Evolutionary conservation across 1,140 invertebrate genomes (phyloP), one percentile per base, ranked within the genome.

Genomic region (Aphelinus atriplicis): DNA sequence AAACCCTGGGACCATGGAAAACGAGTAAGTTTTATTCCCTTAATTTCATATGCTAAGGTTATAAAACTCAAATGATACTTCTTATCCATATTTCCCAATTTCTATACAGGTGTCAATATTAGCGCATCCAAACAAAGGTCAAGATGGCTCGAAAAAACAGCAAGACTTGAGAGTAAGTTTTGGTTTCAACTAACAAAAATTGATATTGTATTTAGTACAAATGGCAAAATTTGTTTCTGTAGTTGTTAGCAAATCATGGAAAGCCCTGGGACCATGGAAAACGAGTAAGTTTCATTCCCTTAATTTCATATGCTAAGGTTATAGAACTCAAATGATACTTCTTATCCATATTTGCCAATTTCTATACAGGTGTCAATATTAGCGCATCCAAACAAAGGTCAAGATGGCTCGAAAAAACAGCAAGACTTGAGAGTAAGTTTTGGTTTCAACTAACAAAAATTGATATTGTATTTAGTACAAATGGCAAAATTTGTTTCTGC

Each of bases 111-210:
- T 99, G 81, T 99, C 98, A 9, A 97, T 99, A 86, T 90, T 99
- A 78, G 96, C 99, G 1, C 98, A 99, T 94, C 98, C 98, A 61
- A 97, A 99, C 83, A 56, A 43, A 62, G 63, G 47, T 71, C 94
- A 94, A 87, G 95, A 99, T 90, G 96, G 99, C 86, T 88, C 92
- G n/a, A n/a, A n/a, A n/a, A n/a, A n/a, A n/a, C n/a, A n/a, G n/a
- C n/a, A n/a, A n/a, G n/a, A n/a, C n/a, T n/a, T n/a, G n/a, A n/a
- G n/a, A n/a, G n/a, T n/a, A 87, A 81, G 85, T 66, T 73, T 1
- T 81, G 3, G 9, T 26, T 26, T 26, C 26, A 26, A 26, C 26
- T 26, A 26, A 26, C 26, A 26, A 26, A 26, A 26, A 26, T 26
- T 61, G 48, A 65, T 55, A 60, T 73, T 48, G 50, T 55, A 48